These are phyloP conservation scores for Teinopalpus imperialis DNA, from an alignment of 2,888 invertebrate species.

Conservation along the genomic window DNA sequence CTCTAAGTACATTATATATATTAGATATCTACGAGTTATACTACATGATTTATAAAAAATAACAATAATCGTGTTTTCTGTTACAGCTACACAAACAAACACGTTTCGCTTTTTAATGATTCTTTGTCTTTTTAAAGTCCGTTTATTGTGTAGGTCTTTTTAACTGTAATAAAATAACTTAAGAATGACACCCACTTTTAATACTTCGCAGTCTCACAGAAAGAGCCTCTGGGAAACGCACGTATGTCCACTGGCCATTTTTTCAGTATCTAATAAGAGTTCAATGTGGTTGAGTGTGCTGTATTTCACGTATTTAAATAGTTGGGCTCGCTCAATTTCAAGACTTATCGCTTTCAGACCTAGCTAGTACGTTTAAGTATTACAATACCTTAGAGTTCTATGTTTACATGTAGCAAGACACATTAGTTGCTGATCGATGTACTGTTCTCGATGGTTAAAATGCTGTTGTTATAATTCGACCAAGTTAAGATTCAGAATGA, in stretches of 20 bases:
- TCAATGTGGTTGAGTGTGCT: constrained; percentile 68
- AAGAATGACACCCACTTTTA: constrained; percentile 28
- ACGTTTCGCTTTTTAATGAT: constrained; percentile 54
- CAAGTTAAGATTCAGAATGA: constrained; percentile 60
- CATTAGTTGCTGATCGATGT: constrained; percentile 69
- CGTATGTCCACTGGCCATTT: constrained; percentile 29
- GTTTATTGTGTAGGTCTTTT: constrained; percentile 24
- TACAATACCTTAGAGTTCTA: constrained; percentile 65
- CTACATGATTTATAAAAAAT: constrained; percentile 60
- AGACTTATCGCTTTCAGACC: constrained; percentile 76
- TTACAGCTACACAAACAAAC: constrained; percentile 66
- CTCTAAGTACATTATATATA: constrained; percentile 50
- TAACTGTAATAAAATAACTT: constrained; percentile 26
- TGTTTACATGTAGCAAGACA: constrained; percentile 71
- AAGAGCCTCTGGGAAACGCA: constrained; percentile 45
- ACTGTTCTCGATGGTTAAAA: constrained; percentile 66
- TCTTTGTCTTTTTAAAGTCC: constrained; percentile 32
- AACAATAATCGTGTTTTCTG: constrained; percentile 50
- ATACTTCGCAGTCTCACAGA: constrained; percentile 46
- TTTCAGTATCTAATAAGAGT: constrained; percentile 36
- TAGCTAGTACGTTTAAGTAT: constrained; percentile 71
- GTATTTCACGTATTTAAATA: constrained; percentile 67
- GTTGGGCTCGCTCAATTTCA: constrained; percentile 79
- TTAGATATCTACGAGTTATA: constrained; percentile 60
- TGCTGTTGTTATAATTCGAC: constrained; percentile 70